Base-by-base conservation (phyloP, 2,888 invertebrate species). In the Caenorhabditis sp. region DNA sequence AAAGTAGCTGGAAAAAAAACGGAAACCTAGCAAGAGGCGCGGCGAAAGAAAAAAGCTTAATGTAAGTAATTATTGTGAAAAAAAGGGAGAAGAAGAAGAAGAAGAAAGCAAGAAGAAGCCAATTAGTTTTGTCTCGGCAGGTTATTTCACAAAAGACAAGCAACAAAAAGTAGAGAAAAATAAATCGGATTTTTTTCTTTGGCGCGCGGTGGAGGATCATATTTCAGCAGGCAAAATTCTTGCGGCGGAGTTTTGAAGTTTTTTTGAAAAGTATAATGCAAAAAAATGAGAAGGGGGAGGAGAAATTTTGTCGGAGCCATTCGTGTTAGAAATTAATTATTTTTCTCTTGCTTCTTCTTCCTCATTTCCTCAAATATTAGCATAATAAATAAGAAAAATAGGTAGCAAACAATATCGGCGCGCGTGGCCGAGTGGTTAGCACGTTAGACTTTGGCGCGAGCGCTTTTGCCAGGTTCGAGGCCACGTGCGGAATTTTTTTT, bases 51-150 rank as follows among this genome's bases (percentile, higher is more conserved):
- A 14, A 55, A 27, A 26, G 55, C 26, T 26, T 26, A 55, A 55
- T 26, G 55, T 55, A 26, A 55, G 55, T 24, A 26, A 26, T 55
- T 55, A 27, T 24, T 26, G 55, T 26, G 55, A 55, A 27, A 12
- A 55, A 27, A n/a, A 26, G 55, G 55, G 8, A 26, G 55, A 24
- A 26, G 26, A 55, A 55, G 17, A 23, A 21, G 4, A 53, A 17
- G 50, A 5, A 50, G 17, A 50, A 50, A 17, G 19, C 50, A 19
- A 17, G 50, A 19, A 21, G 53, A 26, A 23, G 55, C 21, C 71
- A 55, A 55, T 71, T 71, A 66, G 66, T 66, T 70, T 71, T 59
- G 57, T 57, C 63, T 31, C 63, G 55, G 57, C 55, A 60, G 37
- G 54, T n/a, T 31, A 19, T n/a, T n/a, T n/a, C n/a, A n/a, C n/a